Percentiles rank a stretch among this genome's conserved stretches.
These are phyloP conservation scores for Gasterosteus aculeatus DNA, from an alignment of 2,113 vertebrate species.

Conservation along the genomic window DNA sequence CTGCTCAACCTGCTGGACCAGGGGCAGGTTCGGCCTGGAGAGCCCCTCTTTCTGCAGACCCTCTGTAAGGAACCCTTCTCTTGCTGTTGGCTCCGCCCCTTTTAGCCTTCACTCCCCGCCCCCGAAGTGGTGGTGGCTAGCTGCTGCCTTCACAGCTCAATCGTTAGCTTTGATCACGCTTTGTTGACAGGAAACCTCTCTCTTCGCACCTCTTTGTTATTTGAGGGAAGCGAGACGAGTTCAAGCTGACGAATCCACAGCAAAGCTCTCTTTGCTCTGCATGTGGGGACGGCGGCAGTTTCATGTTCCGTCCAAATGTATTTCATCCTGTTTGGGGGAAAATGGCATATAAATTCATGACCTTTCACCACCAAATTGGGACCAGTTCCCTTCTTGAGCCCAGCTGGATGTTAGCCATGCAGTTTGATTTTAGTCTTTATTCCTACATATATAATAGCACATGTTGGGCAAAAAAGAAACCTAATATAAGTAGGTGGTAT, in stretches of 20 bases:
- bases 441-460: neutral
- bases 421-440: neutral
- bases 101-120: no score
- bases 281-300: no score
- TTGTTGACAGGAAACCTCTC: conserved; percentile 18
- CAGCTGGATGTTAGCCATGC: neutral
- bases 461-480: neutral
- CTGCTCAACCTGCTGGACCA: conserved; percentile 87
- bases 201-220: no score
- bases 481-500: neutral
- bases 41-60: conserved; percentile 78
- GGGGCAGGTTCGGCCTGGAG: conserved; percentile 43
- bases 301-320: no score
- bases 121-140: neutral
- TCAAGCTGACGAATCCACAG: neutral
- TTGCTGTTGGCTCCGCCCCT: neutral
- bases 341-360: no score
- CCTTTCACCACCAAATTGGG: no score
- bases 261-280: neutral
- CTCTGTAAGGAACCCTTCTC: conserved; percentile 84
- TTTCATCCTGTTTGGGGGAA: no score
- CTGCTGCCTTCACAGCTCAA: neutral
- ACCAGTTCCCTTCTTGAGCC: no score
- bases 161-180: neutral
- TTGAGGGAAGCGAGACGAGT: neutral